Evolutionary conservation across 2,888 invertebrate genomes (phyloP), one percentile per base, ranked within the genome.

Genomic region (Diplazon laetatorius): DNA sequence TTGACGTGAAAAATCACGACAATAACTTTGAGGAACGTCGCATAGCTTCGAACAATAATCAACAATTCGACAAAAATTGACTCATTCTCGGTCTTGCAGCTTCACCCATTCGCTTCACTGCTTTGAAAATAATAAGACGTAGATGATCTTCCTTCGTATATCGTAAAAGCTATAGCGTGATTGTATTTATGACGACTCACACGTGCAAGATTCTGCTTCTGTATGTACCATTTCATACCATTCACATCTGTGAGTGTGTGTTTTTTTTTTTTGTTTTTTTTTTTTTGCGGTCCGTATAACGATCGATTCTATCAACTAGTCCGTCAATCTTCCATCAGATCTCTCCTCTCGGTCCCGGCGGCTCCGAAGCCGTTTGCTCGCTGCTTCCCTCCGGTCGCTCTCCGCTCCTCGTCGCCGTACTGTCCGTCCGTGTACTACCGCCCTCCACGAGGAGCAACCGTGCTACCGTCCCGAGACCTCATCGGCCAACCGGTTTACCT

Each of bases 401-500:
- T 78, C 79, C 79, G 71, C 72, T 57, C 75, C 74, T 79, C 60
- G 72, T 25, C 68, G n/a, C n/a, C n/a, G n/a, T n/a, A n/a, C 62
- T 63, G 73, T 60, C 52, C 55, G 63, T 77, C 66, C 70, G 52
- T 76, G n/a, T 70, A 63, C 75, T 74, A 73, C 76, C 78, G 76
- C 80, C 73, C 79, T 76, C 76, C 79, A 65, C 76, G 77, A 76
- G 80, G 69, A 71, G 59, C 71, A 75, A 35, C 55, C 62, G 63
- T 66, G 71, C 75, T 55, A 25, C 30, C 55, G 35, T 66, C 72
- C 72, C 50, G 70, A n/a, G 75, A 76, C 70, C 72, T 73, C 62
- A 70, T 72, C 84, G 82, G 81, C 78, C 86, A 88, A 88, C 88
- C 88, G 88, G 88, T 88, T 88, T 89, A 87, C 87, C 87, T 88